Evolutionary conservation across 2,113 vertebrate species (phyloP).

Genomic region (Cavia aperea): DNA sequence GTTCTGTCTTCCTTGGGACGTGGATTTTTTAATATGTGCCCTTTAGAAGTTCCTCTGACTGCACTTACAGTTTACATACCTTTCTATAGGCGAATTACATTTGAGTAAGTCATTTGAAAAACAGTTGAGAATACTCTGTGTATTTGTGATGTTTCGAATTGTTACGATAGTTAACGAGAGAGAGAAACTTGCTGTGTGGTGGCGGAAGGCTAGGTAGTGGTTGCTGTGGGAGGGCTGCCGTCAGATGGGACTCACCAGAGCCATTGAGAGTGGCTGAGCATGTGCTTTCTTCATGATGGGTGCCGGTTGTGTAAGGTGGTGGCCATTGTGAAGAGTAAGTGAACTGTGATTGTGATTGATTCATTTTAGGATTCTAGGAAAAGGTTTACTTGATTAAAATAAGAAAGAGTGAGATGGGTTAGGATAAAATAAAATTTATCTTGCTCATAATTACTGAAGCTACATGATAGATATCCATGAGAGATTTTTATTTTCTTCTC

Average conservation of each 20-base stretch:
- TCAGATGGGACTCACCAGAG: background rate
- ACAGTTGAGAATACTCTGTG: background rate
- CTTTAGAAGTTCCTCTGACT: background rate
- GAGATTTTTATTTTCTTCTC: background rate
- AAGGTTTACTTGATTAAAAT: constrained; percentile 10
- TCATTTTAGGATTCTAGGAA: background rate
- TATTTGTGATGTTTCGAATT: background rate
- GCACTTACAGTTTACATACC: background rate
- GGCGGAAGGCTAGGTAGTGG: background rate
- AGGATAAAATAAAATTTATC: constrained; percentile 6
- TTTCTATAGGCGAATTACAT: background rate
- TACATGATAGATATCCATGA: background rate
- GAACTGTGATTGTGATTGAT: background rate
- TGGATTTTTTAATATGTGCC: background rate
- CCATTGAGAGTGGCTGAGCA: background rate
- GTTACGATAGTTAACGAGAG: background rate
- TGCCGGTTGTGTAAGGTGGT: background rate
- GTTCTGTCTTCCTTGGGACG: background rate
- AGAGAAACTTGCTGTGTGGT: background rate
- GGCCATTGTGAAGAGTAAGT: background rate
- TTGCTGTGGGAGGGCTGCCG: background rate
- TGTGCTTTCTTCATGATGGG: background rate
- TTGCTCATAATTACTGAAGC: constrained; percentile 4
- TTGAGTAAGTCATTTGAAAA: background rate
- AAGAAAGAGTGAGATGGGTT: background rate